Evolutionary conservation across 1,140 invertebrate species (phyloP).

Genomic region (Sycobia sp.): DNA sequence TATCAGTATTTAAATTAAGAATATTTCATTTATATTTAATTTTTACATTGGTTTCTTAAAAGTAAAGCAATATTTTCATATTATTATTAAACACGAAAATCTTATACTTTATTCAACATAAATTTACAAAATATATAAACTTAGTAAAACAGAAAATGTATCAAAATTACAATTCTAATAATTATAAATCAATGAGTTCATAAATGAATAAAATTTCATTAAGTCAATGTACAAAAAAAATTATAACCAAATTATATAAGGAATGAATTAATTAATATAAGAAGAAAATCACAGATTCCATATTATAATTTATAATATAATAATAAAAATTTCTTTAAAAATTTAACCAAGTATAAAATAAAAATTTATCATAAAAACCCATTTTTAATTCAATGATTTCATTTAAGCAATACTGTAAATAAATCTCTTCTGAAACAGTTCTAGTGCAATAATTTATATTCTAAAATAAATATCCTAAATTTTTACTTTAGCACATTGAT

Average conservation of each 20-base stretch:
- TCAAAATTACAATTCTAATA: slow-evolving; percentile 5
- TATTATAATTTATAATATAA: slow-evolving; percentile 24
- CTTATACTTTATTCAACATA: slow-evolving; percentile 10
- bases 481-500: slow-evolving; percentile 4
- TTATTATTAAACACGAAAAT: slow-evolving; percentile 13
- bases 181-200: slow-evolving; percentile 19
- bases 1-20: neutral
- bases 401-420: no score
- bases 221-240: slow-evolving; percentile 20
- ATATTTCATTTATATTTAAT: slow-evolving; percentile 3
- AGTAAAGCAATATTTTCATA: slow-evolving; percentile 3
- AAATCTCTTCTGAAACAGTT: no score
- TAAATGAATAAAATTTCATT: slow-evolving; percentile 20
- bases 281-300: slow-evolving; percentile 34
- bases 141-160: slow-evolving; percentile 7
- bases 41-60: neutral
- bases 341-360: slow-evolving; percentile 9
- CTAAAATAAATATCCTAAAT: slow-evolving; percentile 25
- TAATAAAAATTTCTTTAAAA: slow-evolving; percentile 10
- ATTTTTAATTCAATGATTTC: slow-evolving; percentile 3
- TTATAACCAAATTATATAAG: slow-evolving; percentile 15
- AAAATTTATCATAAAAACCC: neutral
- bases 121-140: slow-evolving; percentile 21
- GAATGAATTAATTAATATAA: slow-evolving; percentile 30
- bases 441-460: no score